phyloP scores from a whole-genome alignment of 1,140 invertebrate genomes.

The Neodiprion lecontei region DNA sequence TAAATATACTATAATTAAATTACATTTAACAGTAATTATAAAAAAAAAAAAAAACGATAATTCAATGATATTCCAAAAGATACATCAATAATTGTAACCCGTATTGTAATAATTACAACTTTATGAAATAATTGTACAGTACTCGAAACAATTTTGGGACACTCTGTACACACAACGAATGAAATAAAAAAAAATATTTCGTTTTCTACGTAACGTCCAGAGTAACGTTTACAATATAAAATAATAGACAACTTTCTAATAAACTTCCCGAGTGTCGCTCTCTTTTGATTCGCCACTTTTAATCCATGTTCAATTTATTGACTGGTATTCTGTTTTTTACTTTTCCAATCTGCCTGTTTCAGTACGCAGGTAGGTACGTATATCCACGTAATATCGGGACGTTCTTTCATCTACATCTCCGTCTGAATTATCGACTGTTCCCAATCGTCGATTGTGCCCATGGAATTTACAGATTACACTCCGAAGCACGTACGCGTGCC shows the following conservation, averaged over 20 bases:
- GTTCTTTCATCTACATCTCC: too few relatives aligned
- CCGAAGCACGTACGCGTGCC: too few relatives aligned
- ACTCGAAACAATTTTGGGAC: background rate
- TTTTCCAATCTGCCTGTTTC: too few relatives aligned
- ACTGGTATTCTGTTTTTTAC: too few relatives aligned
- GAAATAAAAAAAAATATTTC: conserved; percentile 40
- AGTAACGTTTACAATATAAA: background rate
- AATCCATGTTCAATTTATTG: too few relatives aligned
- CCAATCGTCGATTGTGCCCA: too few relatives aligned
- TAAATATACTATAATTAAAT: background rate
- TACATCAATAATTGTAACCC: conserved; percentile 1
- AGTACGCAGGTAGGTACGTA: too few relatives aligned
- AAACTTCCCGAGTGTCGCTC: background rate
- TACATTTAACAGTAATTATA: too few relatives aligned
- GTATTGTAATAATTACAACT: background rate
- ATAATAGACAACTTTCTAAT: background rate
- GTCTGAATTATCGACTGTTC: too few relatives aligned
- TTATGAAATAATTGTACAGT: conserved; percentile 6
- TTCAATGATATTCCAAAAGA: background rate
- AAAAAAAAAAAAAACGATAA: too few relatives aligned
- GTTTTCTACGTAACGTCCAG: conserved; percentile 10
- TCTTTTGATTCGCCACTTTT: background rate
- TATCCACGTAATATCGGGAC: too few relatives aligned
- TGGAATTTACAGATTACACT: too few relatives aligned
- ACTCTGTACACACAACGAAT: conserved; percentile 44